Evolutionary conservation across 2,113 vertebrate genomes (phyloP).

Genomic region (Rhabdomys dilectus): DNA sequence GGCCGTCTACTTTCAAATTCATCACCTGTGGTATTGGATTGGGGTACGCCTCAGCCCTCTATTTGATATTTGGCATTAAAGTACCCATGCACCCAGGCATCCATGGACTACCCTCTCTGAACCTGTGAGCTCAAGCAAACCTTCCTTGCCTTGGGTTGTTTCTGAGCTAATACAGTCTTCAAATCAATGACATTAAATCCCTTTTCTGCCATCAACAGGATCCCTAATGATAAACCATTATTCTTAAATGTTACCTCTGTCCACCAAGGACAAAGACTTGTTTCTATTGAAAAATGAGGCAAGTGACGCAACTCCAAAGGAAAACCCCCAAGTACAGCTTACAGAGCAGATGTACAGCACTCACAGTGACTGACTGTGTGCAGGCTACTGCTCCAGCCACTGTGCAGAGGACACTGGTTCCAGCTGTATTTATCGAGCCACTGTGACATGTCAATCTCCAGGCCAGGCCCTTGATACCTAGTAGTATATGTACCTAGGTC

Average conservation of each 20-base stretch:
- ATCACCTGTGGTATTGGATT: not conserved
- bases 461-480: rapidly evolving
- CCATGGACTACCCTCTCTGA: not conserved
- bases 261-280: not conserved
- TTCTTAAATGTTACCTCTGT: not conserved
- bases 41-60: not conserved
- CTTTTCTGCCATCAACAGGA: not conserved
- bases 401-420: not conserved
- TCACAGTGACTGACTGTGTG: not conserved
- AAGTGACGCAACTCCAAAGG: not conserved
- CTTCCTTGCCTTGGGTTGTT: not conserved
- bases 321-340: not conserved
- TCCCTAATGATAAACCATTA: not conserved
- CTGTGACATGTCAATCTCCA: too few species aligned
- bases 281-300: not conserved
- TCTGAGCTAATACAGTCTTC: not conserved
- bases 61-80: not conserved
- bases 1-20: not conserved
- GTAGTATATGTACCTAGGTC: not conserved
- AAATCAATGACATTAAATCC: not conserved
- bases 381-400: rapidly evolving
- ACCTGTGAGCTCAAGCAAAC: not conserved
- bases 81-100: not conserved
- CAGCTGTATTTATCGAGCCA: not conserved
- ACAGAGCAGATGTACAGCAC: not conserved